A percentile compares a stretch with the other conserved stretches of the same genome.
Conservation (phyloP, 2,113 vertebrate species). For the Peucedramus taeniatus region DNA sequence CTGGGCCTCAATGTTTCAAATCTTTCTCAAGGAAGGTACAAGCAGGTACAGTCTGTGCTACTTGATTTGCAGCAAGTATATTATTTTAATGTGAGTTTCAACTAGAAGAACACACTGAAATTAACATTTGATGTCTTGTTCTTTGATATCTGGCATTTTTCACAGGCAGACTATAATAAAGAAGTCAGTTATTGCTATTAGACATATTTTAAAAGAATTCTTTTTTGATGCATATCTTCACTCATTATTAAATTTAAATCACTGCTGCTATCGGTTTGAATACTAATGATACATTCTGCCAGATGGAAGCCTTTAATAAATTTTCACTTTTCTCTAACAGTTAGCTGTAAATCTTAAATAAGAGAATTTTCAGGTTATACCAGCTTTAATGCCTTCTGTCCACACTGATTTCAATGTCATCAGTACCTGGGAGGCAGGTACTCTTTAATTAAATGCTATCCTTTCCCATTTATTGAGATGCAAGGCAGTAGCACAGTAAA, state of each 20-base stretch:
- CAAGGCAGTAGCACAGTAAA: neutral
- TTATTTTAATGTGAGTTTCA: conserved; percentile 62
- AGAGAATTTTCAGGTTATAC: conserved; percentile 50
- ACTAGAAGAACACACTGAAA: conserved; percentile 59
- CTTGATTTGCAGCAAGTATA: neutral
- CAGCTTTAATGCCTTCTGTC: conserved; percentile 66
- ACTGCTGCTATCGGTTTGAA: conserved; percentile 72
- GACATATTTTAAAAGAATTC: conserved; percentile 70
- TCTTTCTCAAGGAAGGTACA: neutral
- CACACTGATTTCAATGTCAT: conserved; percentile 68
- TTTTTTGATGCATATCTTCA: conserved; percentile 69
- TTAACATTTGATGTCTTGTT: conserved; percentile 74
- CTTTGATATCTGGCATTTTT: conserved; percentile 71
- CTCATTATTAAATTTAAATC: conserved; percentile 77
- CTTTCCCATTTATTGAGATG: conserved; percentile 18
- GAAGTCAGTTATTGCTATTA: conserved; percentile 76
- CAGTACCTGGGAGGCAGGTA: conserved; percentile 58
- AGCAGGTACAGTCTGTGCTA: neutral
- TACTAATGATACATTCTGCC: conserved; percentile 73
- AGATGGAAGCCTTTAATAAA: conserved; percentile 76
- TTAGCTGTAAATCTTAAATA: conserved; percentile 71
- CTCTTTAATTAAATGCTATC: conserved; percentile 67
- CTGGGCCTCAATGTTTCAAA: neutral
- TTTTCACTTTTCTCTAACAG: conserved; percentile 69
- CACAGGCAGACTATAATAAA: conserved; percentile 69